phyloP scores from a whole-genome alignment of 2,888 invertebrate genomes.

The Eurytoma californica region DNA sequence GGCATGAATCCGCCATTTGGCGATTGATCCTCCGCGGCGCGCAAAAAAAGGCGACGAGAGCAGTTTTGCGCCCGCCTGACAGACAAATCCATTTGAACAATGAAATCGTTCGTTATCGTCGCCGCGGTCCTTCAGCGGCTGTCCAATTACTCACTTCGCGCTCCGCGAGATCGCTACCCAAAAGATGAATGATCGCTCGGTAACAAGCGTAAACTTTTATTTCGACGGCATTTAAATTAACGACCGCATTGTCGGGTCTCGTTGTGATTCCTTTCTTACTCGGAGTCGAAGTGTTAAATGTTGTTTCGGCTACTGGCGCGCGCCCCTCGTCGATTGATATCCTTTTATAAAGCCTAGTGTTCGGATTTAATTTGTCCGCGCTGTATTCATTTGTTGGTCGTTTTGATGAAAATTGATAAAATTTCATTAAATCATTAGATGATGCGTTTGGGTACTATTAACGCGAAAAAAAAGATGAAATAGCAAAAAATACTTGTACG shows the following conservation, averaged over 20 bases:
- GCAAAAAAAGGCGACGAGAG: background rate
- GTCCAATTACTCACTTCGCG: slow-evolving; percentile 17
- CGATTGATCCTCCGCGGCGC: slow-evolving; percentile 26
- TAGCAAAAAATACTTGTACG: too few species aligned
- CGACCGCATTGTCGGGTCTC: slow-evolving; percentile 27
- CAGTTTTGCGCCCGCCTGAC: slow-evolving; percentile 2
- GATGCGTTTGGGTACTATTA: too few species aligned
- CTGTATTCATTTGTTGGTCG: background rate
- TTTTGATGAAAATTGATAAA: too few species aligned
- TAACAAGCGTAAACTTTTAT: slow-evolving; percentile 52
- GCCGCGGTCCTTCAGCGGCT: slow-evolving; percentile 28
- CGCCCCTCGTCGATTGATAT: slow-evolving; percentile 5
- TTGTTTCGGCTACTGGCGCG: background rate
- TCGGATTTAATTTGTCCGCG: background rate
- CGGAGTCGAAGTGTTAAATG: background rate
- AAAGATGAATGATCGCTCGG: slow-evolving; percentile 49
- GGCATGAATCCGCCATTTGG: slow-evolving; percentile 47
- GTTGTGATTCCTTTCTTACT: background rate
- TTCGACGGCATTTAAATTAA: slow-evolving; percentile 47
- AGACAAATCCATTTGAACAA: slow-evolving; percentile 52
- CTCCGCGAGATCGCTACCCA: background rate
- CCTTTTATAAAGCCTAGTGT: background rate
- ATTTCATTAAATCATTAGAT: too few species aligned
- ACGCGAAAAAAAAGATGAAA: too few species aligned
- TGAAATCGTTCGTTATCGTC: slow-evolving; percentile 53